Evolutionary conservation across 2,888 invertebrate species (phyloP), one percentile per base, ranked within the genome.

Genomic region (Copidosoma aretas): DNA sequence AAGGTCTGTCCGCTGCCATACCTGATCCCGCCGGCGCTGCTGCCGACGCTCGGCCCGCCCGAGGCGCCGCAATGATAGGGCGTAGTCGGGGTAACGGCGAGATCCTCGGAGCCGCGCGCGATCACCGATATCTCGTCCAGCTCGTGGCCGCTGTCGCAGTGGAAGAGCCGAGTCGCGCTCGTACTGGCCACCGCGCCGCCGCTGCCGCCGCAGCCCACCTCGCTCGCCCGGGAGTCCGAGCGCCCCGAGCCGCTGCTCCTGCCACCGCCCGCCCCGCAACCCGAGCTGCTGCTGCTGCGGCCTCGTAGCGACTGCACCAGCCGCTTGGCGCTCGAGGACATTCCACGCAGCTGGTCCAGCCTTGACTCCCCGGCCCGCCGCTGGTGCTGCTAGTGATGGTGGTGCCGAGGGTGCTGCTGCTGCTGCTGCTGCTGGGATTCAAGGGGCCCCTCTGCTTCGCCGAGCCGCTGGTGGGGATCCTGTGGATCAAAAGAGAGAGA

Each of bases 71-170:
- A 77, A 75, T 84, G 85, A 65, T 82, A 85, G 62, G 84, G 86
- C 43, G 83, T 82, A 32, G 79, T 84, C 77, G 78, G 85, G 75
- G 81, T 85, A 75, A 81, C 85, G 78, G 79, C 77, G 66, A 78
- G 77, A 63, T 77, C 81, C 70, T 80, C 81, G 74, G 76, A 78
- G 22, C 78, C 75, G 64, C 79, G 77, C 58, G 71, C 82, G 68
- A 87, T 85, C 68, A 88, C 86, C 52, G 87, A 86, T 69, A 87
- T 86, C 77, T 86, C 86, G 75, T 86, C 86, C 71, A 86, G 81
- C 72, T 86, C 86, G 75, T 84, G 84, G 59, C 82, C 83, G 75
- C 83, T 83, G 72, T 84, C 83, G 75, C 82, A 83, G 68, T 82
- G 81, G 71, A 79, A 83, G 67, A 83, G 77, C 63, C 82, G 77